phyloP scores from a whole-genome alignment of 2,888 invertebrate species.

The Oligia fasciuncula region DNA sequence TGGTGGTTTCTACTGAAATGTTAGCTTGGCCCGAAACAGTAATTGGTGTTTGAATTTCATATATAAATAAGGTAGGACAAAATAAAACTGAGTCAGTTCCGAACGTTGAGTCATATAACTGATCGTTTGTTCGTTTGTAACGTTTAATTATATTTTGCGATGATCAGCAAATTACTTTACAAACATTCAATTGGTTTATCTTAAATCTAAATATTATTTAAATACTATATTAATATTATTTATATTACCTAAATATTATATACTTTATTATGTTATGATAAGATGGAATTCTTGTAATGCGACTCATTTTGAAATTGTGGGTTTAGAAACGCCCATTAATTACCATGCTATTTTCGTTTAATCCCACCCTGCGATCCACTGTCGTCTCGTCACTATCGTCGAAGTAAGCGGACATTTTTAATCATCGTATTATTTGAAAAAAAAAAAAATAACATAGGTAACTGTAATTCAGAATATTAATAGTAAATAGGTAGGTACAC shows the following conservation, averaged over 20 bases:
- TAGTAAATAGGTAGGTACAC: background rate
- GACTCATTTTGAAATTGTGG: conserved; percentile 82
- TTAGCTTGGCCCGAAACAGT: background rate
- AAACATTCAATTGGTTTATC: conserved; percentile 12
- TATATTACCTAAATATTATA: conserved; percentile 56
- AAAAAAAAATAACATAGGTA: background rate
- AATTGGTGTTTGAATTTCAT: no score
- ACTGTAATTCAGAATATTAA: background rate
- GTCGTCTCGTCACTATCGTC: conserved; percentile 80
- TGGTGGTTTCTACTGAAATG: background rate
- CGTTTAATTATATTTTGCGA: conserved; percentile 3
- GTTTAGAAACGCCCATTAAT: conserved; percentile 84
- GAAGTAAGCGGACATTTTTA: conserved; percentile 74
- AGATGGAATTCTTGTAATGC: conserved; percentile 79
- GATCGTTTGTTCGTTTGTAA: conserved; percentile 26
- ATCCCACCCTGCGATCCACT: conserved; percentile 84
- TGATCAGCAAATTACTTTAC: conserved; percentile 25
- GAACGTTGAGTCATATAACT: conserved; percentile 19
- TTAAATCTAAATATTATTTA: conserved; percentile 59
- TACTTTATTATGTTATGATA: conserved; percentile 70
- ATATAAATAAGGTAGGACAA: no score
- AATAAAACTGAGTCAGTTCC: background rate
- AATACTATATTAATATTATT: no score
- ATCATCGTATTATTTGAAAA: background rate
- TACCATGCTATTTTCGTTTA: conserved; percentile 86